Evolutionary conservation across 2,113 vertebrate species (phyloP).

Genomic region (Nestor notabilis): DNA sequence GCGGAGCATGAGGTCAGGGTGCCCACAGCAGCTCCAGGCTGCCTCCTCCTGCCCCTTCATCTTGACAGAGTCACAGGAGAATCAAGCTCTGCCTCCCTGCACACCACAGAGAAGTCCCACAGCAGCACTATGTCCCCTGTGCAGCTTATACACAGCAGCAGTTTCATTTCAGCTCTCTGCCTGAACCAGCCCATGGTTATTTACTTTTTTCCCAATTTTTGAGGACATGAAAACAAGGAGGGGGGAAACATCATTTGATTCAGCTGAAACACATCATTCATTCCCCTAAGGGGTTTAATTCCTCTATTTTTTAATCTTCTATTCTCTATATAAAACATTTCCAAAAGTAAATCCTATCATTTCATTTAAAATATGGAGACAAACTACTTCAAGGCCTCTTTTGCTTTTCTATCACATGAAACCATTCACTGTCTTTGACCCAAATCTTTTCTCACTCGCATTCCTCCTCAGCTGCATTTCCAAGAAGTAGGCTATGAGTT

Average conservation of each 20-base stretch:
- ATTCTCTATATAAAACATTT: background rate
- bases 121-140: background rate
- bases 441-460: background rate
- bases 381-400: conserved; percentile 3
- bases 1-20: background rate
- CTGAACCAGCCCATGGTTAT: background rate
- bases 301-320: background rate
- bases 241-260: background rate
- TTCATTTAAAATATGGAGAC: conserved; percentile 15
- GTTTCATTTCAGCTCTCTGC: background rate
- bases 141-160: background rate
- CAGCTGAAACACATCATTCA: background rate
- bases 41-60: background rate
- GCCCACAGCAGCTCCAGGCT: background rate
- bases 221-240: background rate
- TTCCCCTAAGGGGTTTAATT: background rate
- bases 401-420: background rate
- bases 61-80: background rate
- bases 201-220: background rate
- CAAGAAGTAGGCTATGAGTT: background rate
- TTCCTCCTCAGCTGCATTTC: background rate
- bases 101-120: background rate
- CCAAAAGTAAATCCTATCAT: background rate
- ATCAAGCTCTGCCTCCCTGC: background rate
- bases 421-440: conserved; percentile 21